Conservation (phyloP, 2,113 vertebrate genomes). For the Alaudala cheleensis region DNA sequence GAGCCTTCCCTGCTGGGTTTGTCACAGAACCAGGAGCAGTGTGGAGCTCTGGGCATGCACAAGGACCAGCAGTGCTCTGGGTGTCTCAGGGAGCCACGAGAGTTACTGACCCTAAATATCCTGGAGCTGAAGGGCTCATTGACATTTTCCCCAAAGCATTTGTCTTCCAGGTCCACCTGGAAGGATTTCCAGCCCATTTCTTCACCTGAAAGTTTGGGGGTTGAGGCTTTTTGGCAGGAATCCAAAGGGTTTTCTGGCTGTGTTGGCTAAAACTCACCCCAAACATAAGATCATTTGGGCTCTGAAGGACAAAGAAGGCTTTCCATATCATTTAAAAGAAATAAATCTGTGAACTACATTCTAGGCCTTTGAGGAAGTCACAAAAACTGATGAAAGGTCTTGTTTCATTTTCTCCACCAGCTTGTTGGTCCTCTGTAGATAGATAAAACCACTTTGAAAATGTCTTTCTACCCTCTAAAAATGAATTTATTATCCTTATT, state of each 20-base stretch:
- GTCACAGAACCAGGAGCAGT: not conserved
- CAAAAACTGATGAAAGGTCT: not conserved
- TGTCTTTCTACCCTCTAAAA: not conserved
- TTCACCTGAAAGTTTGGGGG: not conserved
- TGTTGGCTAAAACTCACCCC: not conserved
- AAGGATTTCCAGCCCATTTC: not conserved
- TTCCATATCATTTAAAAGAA: not conserved
- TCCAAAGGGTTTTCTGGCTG: not conserved
- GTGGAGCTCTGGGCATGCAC: not conserved
- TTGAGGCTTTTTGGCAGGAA: not conserved
- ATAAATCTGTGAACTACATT: not conserved
- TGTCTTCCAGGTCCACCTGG: not conserved
- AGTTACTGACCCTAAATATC: not conserved
- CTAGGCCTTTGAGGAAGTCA: not conserved
- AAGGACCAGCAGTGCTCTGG: not conserved
- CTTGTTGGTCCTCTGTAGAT: not conserved
- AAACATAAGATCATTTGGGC: not conserved
- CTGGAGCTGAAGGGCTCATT: not conserved
- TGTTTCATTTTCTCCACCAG: not conserved
- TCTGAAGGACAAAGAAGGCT: not conserved
- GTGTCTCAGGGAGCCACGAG: not conserved
- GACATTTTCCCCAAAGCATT: not conserved
- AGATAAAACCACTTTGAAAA: not conserved
- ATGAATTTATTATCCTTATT: not conserved
- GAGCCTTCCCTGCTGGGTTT: not conserved